Percentiles rank a stretch among this genome's conserved stretches.
Evolutionary conservation across 2,797 vertebrate genomes (phyloP).

Genomic region (Spatula versicolor): DNA sequence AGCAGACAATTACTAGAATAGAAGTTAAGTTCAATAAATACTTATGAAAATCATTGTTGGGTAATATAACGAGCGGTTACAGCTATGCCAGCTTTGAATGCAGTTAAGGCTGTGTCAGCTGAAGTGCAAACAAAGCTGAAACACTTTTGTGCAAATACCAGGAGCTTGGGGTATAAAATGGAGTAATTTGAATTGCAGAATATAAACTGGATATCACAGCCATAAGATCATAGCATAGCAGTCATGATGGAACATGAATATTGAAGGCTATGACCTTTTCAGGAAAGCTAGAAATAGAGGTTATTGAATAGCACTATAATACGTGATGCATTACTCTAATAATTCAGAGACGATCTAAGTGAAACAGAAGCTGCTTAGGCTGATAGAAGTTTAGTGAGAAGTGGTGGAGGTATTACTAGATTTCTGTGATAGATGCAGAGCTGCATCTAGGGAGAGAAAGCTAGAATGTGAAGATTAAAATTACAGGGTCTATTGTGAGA

Average conservation of each 20-base stretch:
- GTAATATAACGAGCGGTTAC: background rate
- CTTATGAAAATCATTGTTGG: background rate
- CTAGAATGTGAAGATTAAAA: background rate
- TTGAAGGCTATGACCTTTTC: background rate
- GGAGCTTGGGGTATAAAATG: background rate
- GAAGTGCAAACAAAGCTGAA: background rate
- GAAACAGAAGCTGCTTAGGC: background rate
- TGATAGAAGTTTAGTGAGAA: background rate
- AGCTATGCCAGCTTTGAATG: background rate
- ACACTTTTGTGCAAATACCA: background rate
- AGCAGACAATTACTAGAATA: background rate
- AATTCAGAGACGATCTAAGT: background rate
- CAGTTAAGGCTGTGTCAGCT: background rate
- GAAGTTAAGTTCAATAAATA: background rate
- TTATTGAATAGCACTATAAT: background rate
- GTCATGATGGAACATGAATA: background rate
- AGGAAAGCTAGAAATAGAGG: background rate
- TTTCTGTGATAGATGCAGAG: background rate
- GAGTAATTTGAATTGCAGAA: background rate
- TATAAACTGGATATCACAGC: background rate
- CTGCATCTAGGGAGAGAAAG: background rate
- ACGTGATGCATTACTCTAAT: background rate
- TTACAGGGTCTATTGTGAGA: accelerated
- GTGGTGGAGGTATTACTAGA: background rate
- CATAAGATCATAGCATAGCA: background rate